phyloP scores from a whole-genome alignment of 2,797 vertebrate genomes.

The Bovichtus variegatus region DNA sequence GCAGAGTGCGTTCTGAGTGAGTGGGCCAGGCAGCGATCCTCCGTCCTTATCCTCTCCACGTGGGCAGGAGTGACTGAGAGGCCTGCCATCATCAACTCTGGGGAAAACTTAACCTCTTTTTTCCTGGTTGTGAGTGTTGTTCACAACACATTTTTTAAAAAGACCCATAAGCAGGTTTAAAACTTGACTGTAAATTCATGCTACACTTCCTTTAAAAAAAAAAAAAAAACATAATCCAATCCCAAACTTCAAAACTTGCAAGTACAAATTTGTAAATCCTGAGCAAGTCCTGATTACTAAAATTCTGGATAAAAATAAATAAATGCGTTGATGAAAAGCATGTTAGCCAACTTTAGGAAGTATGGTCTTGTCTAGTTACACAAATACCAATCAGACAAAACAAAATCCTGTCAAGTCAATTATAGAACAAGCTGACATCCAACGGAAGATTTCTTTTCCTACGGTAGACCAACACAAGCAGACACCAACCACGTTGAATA shows the following conservation, averaged over 20 bases:
- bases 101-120: conserved; percentile 57
- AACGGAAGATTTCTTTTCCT: conserved; percentile 14
- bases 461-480: conserved; percentile 39
- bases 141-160: not conserved
- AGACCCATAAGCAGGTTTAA: not conserved
- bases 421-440: conserved; percentile 38
- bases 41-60: conserved; percentile 40
- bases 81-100: conserved; percentile 58
- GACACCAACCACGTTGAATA: conserved; percentile 47
- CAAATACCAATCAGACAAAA: conserved; percentile 27
- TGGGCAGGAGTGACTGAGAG: conserved; percentile 61
- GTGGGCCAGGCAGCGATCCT: conserved; percentile 53
- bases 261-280: not conserved
- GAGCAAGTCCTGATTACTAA: not conserved
- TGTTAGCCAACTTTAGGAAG: conserved; percentile 24
- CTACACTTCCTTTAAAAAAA: not conserved
- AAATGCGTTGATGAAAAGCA: not conserved
- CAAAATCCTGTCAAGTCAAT: conserved; percentile 53
- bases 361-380: conserved; percentile 43
- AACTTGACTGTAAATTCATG: not conserved
- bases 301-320: not conserved
- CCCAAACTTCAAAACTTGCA: not conserved
- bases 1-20: conserved; percentile 66
- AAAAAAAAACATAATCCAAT: too few species aligned
- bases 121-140: conserved; percentile 25